Evolutionary conservation across 2,888 invertebrate genomes (phyloP), one percentile per base, ranked within the genome.

Genomic region (Heliconius charithonia): DNA sequence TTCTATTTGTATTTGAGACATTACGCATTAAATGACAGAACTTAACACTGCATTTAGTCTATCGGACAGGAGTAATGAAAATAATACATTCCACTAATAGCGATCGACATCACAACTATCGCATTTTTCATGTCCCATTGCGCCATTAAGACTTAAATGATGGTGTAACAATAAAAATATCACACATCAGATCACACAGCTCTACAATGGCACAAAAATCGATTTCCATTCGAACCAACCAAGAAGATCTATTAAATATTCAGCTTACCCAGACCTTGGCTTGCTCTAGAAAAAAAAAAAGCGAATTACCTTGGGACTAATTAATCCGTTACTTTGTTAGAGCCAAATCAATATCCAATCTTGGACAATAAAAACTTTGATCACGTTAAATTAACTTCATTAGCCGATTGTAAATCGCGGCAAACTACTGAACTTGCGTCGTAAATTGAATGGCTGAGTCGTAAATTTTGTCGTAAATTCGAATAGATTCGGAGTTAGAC

Each of bases 381-480:
- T 81, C 78, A 72, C 82, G 74, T 79, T 65, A 75, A 82, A 80
- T 81, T 78, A 80, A 82, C 78, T 82, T 81, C 82, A 82, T 82
- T 82, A 81, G 79, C 67, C 82, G 81, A 82, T 76, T 82, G 84
- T 82, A 82, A 84, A 82, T 84, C 82, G 81, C 78, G 79, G 81
- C 81, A 74, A 83, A 83, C 80, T 82, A 79, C 81, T 80, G 63
- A 81, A 82, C 78, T 82, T 81, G 29, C 73, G 10, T 75, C 79
- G 79, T 81, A 81, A 81, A 81, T 81, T 79, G 75, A 76, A 69
- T 75, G 79, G 75, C 37, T 77, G 69, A 70, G n/a, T 78, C 81
- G 81, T 79, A 81, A 77, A 79, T 81, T 81, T 81, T 70, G 75
- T 78, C 77, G 76, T 76, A 76, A 81, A 79, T 74, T 74, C 81